Base-by-base conservation (phyloP, 1,140 invertebrate genomes). In the Diorhabda elongata region DNA sequence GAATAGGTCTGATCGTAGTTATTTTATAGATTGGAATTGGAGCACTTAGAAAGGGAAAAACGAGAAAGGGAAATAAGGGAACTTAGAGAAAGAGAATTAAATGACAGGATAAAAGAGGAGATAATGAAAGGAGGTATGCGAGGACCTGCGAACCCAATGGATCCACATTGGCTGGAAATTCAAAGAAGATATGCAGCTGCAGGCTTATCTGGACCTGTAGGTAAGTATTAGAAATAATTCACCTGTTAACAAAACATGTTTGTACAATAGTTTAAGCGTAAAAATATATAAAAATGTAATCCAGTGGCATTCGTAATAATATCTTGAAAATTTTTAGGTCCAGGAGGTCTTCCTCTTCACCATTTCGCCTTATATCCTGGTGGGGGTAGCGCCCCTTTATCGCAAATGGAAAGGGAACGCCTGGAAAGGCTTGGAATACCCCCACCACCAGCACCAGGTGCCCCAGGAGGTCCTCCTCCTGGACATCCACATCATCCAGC, bases 91-190 rank as follows among this genome's bases (percentile, higher is more conserved):
- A 83, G 93, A 26, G 92, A 95, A 77, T 81, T 94, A 7, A 92
- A 90, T 75, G 92, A 94, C 80, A 71, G 72, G 79, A 85, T 89
- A 79, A 95, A 91, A 82, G 93, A 96, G 80, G 89, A 95, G 76
- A 85, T 95, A 56, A 88, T 94, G 80, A 93, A 94, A 72, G 77
- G 74, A 7, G 80, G 79, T 2, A 81, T 81, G 74, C 67, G 78
- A 3, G 78, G 74, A 6, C 86, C 89, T 71, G 85, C 91, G 3
- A 86, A 84, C 56, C 83, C 87, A 2, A 85, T 96, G 61, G 95
- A 97, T 81, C 92, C 93, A 0, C 93, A 96, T 79, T 97, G 94
- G 94, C 80, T 97, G 63, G 96, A 97, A 77, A 73, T 80, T 47
- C 79, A 81, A 67, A 69, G 80, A 64, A 69, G 80, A 58, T 80